These are phyloP conservation scores for Drosophila recens DNA, from an alignment of 2,888 invertebrate genomes.

Conservation along the genomic window DNA sequence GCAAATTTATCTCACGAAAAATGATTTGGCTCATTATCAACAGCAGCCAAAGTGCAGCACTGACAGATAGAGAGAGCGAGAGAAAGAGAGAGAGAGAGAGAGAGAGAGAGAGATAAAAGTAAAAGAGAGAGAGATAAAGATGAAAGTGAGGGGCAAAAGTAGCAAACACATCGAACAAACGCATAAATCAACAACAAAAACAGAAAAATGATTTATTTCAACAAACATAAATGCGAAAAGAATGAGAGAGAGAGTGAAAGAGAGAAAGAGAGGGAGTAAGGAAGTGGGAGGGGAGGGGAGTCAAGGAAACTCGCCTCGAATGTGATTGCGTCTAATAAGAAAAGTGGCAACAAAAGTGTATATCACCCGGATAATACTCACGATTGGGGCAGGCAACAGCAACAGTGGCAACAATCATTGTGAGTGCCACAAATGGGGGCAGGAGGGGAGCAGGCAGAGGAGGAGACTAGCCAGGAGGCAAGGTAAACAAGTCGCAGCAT, in stretches of 20 bases:
- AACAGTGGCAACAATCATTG: slow-evolving; percentile 61
- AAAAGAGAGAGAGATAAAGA: slow-evolving; percentile 14
- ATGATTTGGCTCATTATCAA: slow-evolving; percentile 82
- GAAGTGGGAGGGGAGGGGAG: slow-evolving; percentile 12
- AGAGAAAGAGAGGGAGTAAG: slow-evolving; percentile 2
- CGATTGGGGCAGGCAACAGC: slow-evolving; percentile 29
- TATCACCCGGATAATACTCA: slow-evolving; percentile 52
- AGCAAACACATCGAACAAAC: slow-evolving; percentile 78
- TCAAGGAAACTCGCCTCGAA: slow-evolving; percentile 34
- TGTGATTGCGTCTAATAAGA: slow-evolving; percentile 78
- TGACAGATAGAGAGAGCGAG: slow-evolving; percentile 13
- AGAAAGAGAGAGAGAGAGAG: slow-evolving; percentile 6
- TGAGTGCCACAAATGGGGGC: slow-evolving; percentile 48
- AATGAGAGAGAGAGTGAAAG: neutral
- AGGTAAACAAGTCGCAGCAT: slow-evolving; percentile 23
- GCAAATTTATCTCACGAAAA: slow-evolving; percentile 79
- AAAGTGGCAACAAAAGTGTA: slow-evolving; percentile 66
- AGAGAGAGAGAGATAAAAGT: slow-evolving; percentile 12
- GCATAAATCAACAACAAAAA: slow-evolving; percentile 84
- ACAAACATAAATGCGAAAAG: slow-evolving; percentile 15
- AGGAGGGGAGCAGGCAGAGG: neutral
- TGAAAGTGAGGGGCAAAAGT: slow-evolving; percentile 20
- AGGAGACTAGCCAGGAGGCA: slow-evolving; percentile 4
- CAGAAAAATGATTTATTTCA: slow-evolving; percentile 82
- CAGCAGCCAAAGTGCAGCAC: slow-evolving; percentile 79